A percentile compares a stretch with the other conserved stretches of the same genome.
phyloP scores from a whole-genome alignment of 92 coral and sea anemone species.

The Epizoanthus rinbou region DNA sequence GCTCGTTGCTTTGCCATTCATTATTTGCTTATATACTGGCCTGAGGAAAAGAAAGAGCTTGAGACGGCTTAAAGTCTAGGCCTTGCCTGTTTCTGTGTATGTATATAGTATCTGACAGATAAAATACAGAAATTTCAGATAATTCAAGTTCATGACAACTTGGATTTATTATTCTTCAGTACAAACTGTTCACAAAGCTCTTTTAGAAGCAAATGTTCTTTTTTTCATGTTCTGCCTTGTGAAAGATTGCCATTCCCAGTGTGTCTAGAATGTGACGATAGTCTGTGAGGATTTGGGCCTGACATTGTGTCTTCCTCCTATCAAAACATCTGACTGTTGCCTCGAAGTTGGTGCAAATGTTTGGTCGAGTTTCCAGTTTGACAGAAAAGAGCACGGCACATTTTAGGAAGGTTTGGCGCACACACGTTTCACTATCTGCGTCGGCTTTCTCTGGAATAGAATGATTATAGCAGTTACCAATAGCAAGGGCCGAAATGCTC shows the following conservation, averaged over 20 bases:
- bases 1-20: too few species aligned
- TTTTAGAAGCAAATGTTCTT: constrained; percentile 15
- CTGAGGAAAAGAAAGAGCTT: too few species aligned
- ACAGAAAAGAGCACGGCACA: constrained; percentile 23
- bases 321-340: constrained; percentile 30
- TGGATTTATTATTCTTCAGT: too few species aligned
- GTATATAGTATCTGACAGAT: too few species aligned
- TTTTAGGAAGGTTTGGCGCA: background rate
- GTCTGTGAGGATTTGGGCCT: constrained; percentile 12
- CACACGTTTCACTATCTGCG: background rate
- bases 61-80: too few species aligned
- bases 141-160: too few species aligned
- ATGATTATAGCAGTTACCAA: too few species aligned
- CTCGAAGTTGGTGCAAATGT: constrained; percentile 30
- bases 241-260: constrained; percentile 6
- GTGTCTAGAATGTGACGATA: constrained; percentile 4
- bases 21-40: too few species aligned
- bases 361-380: constrained; percentile 4
- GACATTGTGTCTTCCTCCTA: background rate
- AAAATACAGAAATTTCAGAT: too few species aligned
- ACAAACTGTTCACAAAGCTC: background rate
- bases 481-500: too few species aligned
- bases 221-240: background rate
- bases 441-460: background rate
- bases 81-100: too few species aligned